Conservation (phyloP, 1,140 invertebrate genomes). For the Meloidogyne floridensis region DNA sequence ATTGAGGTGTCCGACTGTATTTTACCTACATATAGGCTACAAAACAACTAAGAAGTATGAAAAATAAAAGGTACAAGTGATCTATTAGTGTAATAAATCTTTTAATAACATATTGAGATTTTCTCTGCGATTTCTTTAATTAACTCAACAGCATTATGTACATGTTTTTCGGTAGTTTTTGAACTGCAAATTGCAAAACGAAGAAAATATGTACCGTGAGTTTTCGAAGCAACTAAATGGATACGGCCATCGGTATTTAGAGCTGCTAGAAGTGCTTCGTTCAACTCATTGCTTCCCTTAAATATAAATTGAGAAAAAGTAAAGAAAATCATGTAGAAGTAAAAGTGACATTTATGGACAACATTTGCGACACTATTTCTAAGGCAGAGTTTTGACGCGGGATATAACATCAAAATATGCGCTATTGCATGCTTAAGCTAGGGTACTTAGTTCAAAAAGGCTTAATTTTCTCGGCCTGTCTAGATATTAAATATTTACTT, state of each 20-base stretch:
- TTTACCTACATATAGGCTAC: too few species aligned
- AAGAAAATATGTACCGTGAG: constrained; percentile 74
- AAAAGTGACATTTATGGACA: too few species aligned
- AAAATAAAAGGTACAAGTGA: too few species aligned
- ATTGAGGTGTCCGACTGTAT: too few species aligned
- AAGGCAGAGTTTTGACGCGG: too few species aligned
- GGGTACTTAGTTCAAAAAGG: too few species aligned
- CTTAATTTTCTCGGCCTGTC: too few species aligned
- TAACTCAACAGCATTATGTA: constrained; percentile 67
- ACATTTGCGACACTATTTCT: too few species aligned
- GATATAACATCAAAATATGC: too few species aligned
- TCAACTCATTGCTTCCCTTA: constrained; percentile 70
- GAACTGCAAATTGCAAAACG: constrained; percentile 82
- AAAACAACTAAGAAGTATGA: too few species aligned
- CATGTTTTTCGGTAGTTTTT: constrained; percentile 74
- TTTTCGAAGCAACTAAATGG: constrained; percentile 79
- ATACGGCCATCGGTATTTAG: constrained; percentile 79
- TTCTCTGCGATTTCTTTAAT: constrained; percentile 34
- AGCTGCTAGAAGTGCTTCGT: constrained; percentile 76
- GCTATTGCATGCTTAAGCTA: too few species aligned
- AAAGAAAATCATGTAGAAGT: too few species aligned
- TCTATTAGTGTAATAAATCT: background rate
- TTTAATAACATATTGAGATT: background rate
- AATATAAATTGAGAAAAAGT: background rate
- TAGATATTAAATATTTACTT: constrained; percentile 68